Base-by-base conservation (phyloP, 1,140 invertebrate species). In the Acromyrmex heyeri region DNA sequence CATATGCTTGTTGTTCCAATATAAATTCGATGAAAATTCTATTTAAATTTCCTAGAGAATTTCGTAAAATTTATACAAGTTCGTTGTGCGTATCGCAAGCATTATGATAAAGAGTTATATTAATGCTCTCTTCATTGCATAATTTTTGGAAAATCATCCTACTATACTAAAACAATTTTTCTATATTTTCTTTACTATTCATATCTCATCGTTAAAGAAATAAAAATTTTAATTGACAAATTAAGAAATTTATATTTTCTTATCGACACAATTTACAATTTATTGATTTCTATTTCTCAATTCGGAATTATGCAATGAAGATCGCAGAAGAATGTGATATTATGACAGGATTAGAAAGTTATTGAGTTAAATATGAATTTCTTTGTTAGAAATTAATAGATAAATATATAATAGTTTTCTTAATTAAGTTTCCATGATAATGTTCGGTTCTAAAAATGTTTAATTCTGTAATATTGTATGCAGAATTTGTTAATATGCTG, bases 1-100 rank as follows among this genome's bases (percentile, higher is more conserved):
- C 65, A 87, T 65, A 50, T 55, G 48, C 78, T 75, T 90, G 83
- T 88, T 90, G 59, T 34, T 87, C 18, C 75, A 78, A 88, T 78
- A 75, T 78, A 88, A 67, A 87, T 91, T 86, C 69, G 76, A 75
- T 48, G 44, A 65, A 16, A 16, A 89, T 55, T 77, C 87, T 72
- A 70, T 72, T 30, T 72, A 50, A 48, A 57, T 85, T 73, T 57
- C 16, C 48, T 77, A 38, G 14, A 38, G 16, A 21, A 77, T 73
- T 86, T 62, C 44, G 53, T 61, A 12, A 64, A 59, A 82, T 76
- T 70, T 69, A 69, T 30, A 57, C 69, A 59, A 73, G n/a, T 82
- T 72, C 10, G 67, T 82, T 73, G 24, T 59, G 38, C 34, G 61
- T 82, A 59, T 48, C 53, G 67, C 38, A 61, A 70, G 34, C 69